Evolutionary conservation across 2,113 vertebrate species (phyloP).

Genomic region (Myotis yumanensis): DNA sequence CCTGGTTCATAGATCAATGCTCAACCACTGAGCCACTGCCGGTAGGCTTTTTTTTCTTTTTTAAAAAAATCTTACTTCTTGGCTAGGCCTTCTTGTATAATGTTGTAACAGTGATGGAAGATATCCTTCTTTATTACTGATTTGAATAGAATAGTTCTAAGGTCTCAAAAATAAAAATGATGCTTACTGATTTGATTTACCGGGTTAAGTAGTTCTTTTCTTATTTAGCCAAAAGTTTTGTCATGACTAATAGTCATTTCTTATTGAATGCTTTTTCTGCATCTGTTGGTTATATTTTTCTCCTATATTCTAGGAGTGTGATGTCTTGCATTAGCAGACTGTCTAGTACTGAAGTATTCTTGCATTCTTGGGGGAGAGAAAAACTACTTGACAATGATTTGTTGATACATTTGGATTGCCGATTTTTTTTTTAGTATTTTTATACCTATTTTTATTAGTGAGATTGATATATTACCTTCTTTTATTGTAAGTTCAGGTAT

Average conservation of each 20-base stretch:
- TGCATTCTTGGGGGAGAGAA: neutral
- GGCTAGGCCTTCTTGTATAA: neutral
- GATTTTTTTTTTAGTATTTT: neutral
- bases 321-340: neutral
- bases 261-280: neutral
- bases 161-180: slow-evolving; percentile 36
- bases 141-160: neutral
- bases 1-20: too few relatives aligned
- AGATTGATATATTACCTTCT: neutral
- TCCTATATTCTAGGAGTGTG: neutral
- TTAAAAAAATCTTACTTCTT: neutral
- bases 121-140: neutral
- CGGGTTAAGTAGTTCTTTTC: neutral
- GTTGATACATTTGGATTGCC: neutral
- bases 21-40: too few relatives aligned
- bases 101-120: neutral
- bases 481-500: neutral
- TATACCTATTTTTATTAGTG: neutral
- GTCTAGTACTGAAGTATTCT: neutral
- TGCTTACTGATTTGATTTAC: neutral
- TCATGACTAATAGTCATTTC: neutral
- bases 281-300: neutral
- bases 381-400: neutral
- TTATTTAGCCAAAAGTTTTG: neutral
- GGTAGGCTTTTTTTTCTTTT: too few relatives aligned